Base-by-base conservation (phyloP, 2,797 vertebrate species). In the Pseudochaenichthys georgianus region DNA sequence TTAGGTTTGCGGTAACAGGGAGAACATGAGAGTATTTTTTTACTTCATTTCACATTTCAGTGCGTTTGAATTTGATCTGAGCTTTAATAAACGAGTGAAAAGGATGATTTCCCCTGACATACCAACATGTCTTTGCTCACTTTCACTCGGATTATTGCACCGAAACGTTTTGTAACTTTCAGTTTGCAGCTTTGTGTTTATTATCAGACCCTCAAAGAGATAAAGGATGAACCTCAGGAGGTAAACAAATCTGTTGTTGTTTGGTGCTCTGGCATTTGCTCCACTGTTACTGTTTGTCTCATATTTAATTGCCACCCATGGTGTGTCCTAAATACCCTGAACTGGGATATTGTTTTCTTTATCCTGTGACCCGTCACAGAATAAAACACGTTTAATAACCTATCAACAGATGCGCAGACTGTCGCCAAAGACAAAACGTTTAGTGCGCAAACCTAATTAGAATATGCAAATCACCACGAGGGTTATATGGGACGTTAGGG, bases 391-490 rank as follows among this genome's bases (percentile, higher is more conserved):
- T 73, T 67, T 83, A 82, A 86, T 83, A 85, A 82, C 70, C 79
- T 28, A 82, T 90, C 86, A 90, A 87, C 92, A 93, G 92, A 90
- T 87, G 90, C 80, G 59, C 84, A 85, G 84, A 79, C 70, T 70
- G 78, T 53, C 70, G 38, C 28, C 68, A 75, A 85, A 88, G 73
- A 91, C 84, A 90, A 90, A 92, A 92, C 84, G 77, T 85, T 88
- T 60, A 64, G 64, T 77, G 80, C 64, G 55, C 12, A 82, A 87
- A 76, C 82, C 81, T 86, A 88, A 94, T 92, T 92, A 89, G 85
- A 91, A 93, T 92, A 92, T 93, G 92, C 87, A 93, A 92, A 94
- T 93, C 9, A 64, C 34, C 0, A 43, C 17, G 58, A 4, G 70
- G 42, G 46, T 73, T 63, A 46, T 52, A 13, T 21, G 7, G 70